Evolutionary conservation across 2,113 vertebrate genomes (phyloP).

Genomic region (human): GRCh38 chr7:15309001-15309500

Average conservation of each 20-base stretch:
- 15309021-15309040: neutral
- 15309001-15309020: neutral
- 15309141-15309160: slow-evolving; percentile 25
- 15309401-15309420: neutral
- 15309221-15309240: slow-evolving; percentile 49
- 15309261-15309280: slow-evolving; percentile 58
- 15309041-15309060: neutral
- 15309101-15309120: slow-evolving; percentile 7
- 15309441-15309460: neutral
- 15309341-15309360: slow-evolving; percentile 41
- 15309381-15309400: neutral
- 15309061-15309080: neutral
- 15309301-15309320: slow-evolving; percentile 61
- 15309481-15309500: neutral
- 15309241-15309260: slow-evolving; percentile 64
- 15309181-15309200: slow-evolving; percentile 55
- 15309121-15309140: slow-evolving; percentile 10
- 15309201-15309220: slow-evolving; percentile 55
- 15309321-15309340: slow-evolving; percentile 54
- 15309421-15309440: neutral
- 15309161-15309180: slow-evolving; percentile 5
- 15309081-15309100: neutral
- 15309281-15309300: slow-evolving; percentile 73
- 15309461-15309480: neutral
- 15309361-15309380: neutral